Percentiles rank a stretch among this genome's conserved stretches.
phyloP scores from a whole-genome alignment of 2,888 invertebrate genomes.

The Papilio gigon region DNA sequence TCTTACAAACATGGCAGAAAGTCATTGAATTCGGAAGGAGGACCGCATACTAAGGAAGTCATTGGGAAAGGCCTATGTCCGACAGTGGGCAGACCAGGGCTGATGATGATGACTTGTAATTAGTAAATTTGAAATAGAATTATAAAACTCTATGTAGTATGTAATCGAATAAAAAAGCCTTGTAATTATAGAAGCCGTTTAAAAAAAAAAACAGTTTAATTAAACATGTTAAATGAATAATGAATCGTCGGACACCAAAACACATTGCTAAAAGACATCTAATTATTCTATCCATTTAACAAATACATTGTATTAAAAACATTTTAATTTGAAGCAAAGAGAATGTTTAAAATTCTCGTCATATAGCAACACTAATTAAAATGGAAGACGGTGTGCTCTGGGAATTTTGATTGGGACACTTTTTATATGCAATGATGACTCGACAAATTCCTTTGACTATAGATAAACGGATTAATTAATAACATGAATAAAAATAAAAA shows the following conservation, averaged over 20 bases:
- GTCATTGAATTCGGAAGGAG: too few relatives aligned
- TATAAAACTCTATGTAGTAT: not conserved
- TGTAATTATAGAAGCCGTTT: not conserved
- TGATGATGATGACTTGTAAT: too few relatives aligned
- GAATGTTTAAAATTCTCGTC: slow-evolving; percentile 26
- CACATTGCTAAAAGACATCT: slow-evolving; percentile 19
- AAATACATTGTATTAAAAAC: slow-evolving; percentile 28
- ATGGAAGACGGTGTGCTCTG: slow-evolving; percentile 19
- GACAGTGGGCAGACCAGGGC: too few relatives aligned
- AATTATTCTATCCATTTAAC: slow-evolving; percentile 25
- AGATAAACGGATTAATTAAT: not conserved
- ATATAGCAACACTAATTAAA: slow-evolving; percentile 36
- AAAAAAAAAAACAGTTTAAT: slow-evolving; percentile 5
- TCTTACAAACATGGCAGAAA: too few relatives aligned
- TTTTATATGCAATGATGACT: slow-evolving; percentile 29
- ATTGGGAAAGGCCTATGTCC: too few relatives aligned
- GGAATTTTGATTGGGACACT: slow-evolving; percentile 37
- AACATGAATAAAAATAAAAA: too few relatives aligned
- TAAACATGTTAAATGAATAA: slow-evolving; percentile 19
- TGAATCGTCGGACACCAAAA: slow-evolving; percentile 15
- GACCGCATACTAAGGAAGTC: too few relatives aligned
- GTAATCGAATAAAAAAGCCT: not conserved
- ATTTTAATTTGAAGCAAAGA: slow-evolving; percentile 8
- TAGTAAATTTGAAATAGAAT: not conserved
- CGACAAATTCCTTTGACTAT: slow-evolving; percentile 9